phyloP scores from a whole-genome alignment of 1,140 invertebrate genomes.

The Drosophila tani region DNA sequence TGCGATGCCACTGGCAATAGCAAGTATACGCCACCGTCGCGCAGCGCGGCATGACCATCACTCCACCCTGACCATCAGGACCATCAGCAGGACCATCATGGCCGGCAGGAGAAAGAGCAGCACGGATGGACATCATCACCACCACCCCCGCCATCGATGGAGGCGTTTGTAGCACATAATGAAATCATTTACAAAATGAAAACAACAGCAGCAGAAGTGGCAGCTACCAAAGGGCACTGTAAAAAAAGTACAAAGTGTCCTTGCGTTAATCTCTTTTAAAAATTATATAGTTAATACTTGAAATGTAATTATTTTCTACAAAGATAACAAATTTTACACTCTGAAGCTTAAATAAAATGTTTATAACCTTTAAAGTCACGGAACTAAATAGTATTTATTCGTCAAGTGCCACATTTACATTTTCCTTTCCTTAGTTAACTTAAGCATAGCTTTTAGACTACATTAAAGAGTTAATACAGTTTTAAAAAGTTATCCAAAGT shows the following conservation, averaged over 20 bases:
- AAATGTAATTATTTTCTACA: background rate
- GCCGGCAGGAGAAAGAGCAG: slow-evolving; percentile 3
- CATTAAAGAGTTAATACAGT: no score
- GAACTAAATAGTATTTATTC: no score
- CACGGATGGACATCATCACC: slow-evolving; percentile 5
- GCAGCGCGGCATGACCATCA: slow-evolving; percentile 24
- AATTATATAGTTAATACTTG: background rate
- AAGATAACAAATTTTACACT: no score
- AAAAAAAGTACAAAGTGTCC: slow-evolving; percentile 2
- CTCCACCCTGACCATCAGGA: slow-evolving; percentile 17
- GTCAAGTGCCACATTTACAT: no score
- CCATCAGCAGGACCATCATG: slow-evolving; percentile 8
- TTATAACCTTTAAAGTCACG: no score
- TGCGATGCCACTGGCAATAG: slow-evolving; percentile 59
- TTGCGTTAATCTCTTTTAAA: background rate
- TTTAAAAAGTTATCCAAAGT: no score
- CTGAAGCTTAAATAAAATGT: no score
- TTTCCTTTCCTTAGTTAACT: no score
- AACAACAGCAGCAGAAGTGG: slow-evolving; percentile 57
- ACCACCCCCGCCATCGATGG: slow-evolving; percentile 32
- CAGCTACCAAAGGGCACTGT: slow-evolving; percentile 18
- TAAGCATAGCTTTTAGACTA: no score
- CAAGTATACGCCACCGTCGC: slow-evolving; percentile 65
- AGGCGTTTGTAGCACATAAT: slow-evolving; percentile 72
- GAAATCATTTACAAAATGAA: slow-evolving; percentile 83